Percentiles rank a stretch among this genome's conserved stretches.
Evolutionary conservation across 2,113 vertebrate species (phyloP).

Genomic region (Oriolus oriolus): DNA sequence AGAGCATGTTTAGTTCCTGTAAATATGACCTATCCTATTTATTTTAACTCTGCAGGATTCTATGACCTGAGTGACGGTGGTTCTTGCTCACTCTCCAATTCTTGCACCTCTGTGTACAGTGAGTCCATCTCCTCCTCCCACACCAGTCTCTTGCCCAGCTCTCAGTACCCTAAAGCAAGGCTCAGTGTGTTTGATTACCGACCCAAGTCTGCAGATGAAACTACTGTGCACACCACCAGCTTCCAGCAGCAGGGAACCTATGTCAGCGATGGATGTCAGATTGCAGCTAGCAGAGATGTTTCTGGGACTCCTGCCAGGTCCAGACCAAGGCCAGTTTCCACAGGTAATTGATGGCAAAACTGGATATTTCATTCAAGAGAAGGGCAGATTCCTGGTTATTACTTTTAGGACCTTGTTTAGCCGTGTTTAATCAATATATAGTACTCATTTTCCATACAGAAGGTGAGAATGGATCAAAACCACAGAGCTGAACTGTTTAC

Average conservation of each 20-base stretch:
- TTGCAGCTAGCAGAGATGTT: slow-evolving; percentile 46
- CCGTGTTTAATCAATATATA: neutral
- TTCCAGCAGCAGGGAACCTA: slow-evolving; percentile 68
- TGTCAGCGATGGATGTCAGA: slow-evolving; percentile 65
- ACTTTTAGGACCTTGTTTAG: neutral
- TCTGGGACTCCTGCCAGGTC: slow-evolving; percentile 48
- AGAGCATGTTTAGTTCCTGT: neutral
- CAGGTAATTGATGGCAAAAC: slow-evolving; percentile 75
- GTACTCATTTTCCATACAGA: neutral
- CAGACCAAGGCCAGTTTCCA: slow-evolving; percentile 87
- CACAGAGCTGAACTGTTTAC: neutral
- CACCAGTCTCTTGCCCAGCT: slow-evolving; percentile 70
- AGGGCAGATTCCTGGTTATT: neutral
- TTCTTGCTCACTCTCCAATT: slow-evolving; percentile 89
- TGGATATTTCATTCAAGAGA: neutral
- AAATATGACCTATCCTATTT: neutral
- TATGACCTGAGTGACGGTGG: slow-evolving; percentile 91
- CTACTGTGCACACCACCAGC: slow-evolving; percentile 63
- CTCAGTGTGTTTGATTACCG: slow-evolving; percentile 66
- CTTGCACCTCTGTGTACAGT: slow-evolving; percentile 91
- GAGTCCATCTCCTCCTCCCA: slow-evolving; percentile 82
- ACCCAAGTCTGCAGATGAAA: slow-evolving; percentile 86
- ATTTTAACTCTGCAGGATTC: slow-evolving; percentile 78
- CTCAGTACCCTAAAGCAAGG: slow-evolving; percentile 29
- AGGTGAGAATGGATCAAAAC: neutral